Base-by-base conservation (phyloP, 2,888 invertebrate genomes). In the Plebejus melissa region DNA sequence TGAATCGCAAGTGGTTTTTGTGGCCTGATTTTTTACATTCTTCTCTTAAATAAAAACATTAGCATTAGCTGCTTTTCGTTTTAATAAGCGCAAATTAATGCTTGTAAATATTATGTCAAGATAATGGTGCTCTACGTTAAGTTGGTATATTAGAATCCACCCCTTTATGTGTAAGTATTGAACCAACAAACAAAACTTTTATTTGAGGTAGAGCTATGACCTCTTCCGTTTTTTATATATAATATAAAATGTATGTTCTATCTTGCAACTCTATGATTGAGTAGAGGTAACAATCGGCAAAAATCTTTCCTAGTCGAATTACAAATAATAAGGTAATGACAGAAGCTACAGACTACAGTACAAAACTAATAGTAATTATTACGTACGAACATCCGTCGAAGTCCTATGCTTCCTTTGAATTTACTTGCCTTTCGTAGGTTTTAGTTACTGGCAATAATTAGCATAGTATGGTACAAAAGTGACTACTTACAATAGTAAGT, bases 311-410 rank as follows among this genome's bases (percentile, higher is more conserved):
- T n/a, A 13, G 41, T 70, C n/a, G 9, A 41, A 72, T 72, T 28
- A 72, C 32, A 50, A 50, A 50, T 72, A 54, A 72, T 72, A 72
- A 54, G 22, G 1, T 71, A 71, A 41, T 70, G 11, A 22, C 5
- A 65, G 13, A 28, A 11, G 28, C 60, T 11, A 9, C 60, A 28
- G 28, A 11, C 60, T 11, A 9, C 60, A 28, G 28, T 65, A 28
- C 60, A 28, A 32, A 58, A 58, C 58, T 28, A 65, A 65, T 28
- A 65, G 13, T 65, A 65, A 0, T 16, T 54, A 46, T 11, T 28
- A 60, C 60, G 4, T 71, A 28, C 46, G 41, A 28, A 71, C 75
- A 72, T 76, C 72, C 65, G 72, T 72, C 60, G 46, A 32, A 75
- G 60, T 57, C 58, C 9, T 58, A 60, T 28, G 28, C 9, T 60